Base-by-base conservation (phyloP, 1,140 invertebrate species). In the Brachionus manjavacas region DNA sequence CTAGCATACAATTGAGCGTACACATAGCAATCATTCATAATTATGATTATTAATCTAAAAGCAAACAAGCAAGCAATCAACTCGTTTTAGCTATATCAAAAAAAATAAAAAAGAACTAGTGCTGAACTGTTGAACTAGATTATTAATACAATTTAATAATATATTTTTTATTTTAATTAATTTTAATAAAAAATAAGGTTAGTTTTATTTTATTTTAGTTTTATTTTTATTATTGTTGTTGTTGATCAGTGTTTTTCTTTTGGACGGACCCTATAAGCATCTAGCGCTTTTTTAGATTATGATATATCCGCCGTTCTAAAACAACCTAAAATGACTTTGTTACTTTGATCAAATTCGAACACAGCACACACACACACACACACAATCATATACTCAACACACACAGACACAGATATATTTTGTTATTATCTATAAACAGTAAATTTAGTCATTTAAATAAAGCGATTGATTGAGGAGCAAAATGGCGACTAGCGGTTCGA, bases 91-190 rank as follows among this genome's bases (percentile, higher is more conserved):
- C 16, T 55, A 16, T 25, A 68, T 16, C 31, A 35, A 74, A 16
- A 74, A 43, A 11, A 74, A 74, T 23, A 43, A 74, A 28, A 28
- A 28, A 28, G 28, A 23, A 52, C 46, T 12, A 23, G 11, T 76
- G 41, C 12, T 76, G 72, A 76, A 76, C 72, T 76, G 72, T 76
- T 76, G 72, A 76, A 76, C 72, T 76, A 76, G 72, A 76, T 76
- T 76, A 49, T 25, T 49, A 49, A 49, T 76, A 76, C 49, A 76
- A 25, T 76, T 76, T 76, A 76, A 76, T 76, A 76, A 76, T 49
- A 49, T 52, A 74, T 43, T 39, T n/a, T 74, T 74, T 23, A 74
- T 74, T 74, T 76, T n/a, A 49, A 76, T 76, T 76, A 25, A 25
- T 76, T 72, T 72, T 39, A 72, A 39, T 39, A 43, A 39, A 72